Evolutionary conservation across 2,888 invertebrate species (phyloP), one percentile per base, ranked within the genome.

Genomic region (Campoletis raptor): DNA sequence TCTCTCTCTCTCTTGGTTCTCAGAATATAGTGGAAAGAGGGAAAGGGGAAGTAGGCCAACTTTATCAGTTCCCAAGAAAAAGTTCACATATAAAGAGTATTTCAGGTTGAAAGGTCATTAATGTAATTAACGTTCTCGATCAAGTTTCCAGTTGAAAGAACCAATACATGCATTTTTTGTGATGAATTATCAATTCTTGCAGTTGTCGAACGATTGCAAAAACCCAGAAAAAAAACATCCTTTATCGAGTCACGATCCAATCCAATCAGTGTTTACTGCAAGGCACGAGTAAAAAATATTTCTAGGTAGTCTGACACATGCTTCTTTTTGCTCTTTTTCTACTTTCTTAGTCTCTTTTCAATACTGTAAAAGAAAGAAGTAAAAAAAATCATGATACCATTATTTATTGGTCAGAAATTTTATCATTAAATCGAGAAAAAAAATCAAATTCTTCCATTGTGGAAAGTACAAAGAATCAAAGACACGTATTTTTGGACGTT

Each of bases 21-120:
- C 12, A 24, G 74, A 40, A 40, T 45, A 4, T n/a, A 61, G 64
- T n/a, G 64, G 36, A 30, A 45, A 10, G 57, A 24, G 37, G 45
- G 8, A 15, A 3, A 21, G 24, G 42, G 57, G 24, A 37, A 40
- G 72, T 24, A 48, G 52, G 48, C 30, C 64, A 73, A 36, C 42
- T 80, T 83, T 81, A 83, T 86, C 80, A 83, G 72, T 77, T 78
- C 81, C 83, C 74, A 52, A 83, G 81, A 73, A 81, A 83, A 86
- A 81, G 67, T 81, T 78, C 57, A 64, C 81, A 6, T 61, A 61
- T 30, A 61, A 30, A 61, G 30, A 15, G 61, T n/a, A 12, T 57
- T 15, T 30, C 15, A 30, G 15, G 30, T 6, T 30, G 15, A 15
- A 30, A 61, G 30, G 30, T 61, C 15, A 15, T 1, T 30, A 61